Percentiles rank a stretch among this genome's conserved stretches.
Conservation (phyloP, 2,797 vertebrate genomes). For the Neostethus bicornis region DNA sequence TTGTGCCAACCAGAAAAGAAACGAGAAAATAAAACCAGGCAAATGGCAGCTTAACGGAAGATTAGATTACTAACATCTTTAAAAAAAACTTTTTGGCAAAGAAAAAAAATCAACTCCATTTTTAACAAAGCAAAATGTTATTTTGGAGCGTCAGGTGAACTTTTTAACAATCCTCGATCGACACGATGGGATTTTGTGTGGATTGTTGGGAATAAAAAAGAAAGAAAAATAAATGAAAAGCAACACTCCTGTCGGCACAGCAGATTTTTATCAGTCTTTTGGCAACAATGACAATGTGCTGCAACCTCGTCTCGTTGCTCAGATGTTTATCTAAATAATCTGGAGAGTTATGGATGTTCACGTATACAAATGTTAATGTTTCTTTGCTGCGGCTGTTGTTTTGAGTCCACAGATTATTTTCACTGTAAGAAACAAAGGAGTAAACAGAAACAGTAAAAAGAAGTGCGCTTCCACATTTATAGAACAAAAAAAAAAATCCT, state of each 20-base stretch:
- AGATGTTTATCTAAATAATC: not conserved
- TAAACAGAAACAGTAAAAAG: not conserved
- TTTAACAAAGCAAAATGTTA: not conserved
- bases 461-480: not conserved
- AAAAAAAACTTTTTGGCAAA: constrained; percentile 15
- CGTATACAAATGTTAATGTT: not conserved
- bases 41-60: constrained; percentile 41
- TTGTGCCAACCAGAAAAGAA: constrained; percentile 29
- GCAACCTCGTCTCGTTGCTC: not conserved
- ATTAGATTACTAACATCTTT: constrained; percentile 16
- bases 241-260: constrained; percentile 18
- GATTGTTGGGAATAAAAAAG: no score
- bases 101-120: not conserved
- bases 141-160: not conserved
- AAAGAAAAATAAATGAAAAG: not conserved
- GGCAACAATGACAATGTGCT: constrained; percentile 14
- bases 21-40: constrained; percentile 6
- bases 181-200: no score
- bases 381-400: not conserved
- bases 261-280: constrained; percentile 9
- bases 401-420: not conserved
- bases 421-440: not conserved
- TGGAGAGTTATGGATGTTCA: no score
- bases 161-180: not conserved
- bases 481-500: no score